These are phyloP conservation scores for Gymnothorax reevesii DNA, from an alignment of 2,797 vertebrate species.

Conservation along the genomic window DNA sequence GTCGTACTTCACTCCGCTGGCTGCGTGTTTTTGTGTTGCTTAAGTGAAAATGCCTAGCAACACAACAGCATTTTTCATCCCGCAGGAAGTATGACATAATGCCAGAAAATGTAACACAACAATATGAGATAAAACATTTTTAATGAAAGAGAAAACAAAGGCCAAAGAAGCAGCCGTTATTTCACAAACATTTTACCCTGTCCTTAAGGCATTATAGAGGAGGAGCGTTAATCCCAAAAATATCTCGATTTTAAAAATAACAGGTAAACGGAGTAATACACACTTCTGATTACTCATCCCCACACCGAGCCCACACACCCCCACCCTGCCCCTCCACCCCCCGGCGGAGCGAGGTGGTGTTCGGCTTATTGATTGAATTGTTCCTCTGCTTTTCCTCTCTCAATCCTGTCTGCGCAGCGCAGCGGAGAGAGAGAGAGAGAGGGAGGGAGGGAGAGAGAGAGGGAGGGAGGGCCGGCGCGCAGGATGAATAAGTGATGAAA, in stretches of 20 bases:
- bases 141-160: background rate
- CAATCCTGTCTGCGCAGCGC: conserved; percentile 76
- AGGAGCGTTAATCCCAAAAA: background rate
- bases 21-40: background rate
- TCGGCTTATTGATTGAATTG: conserved; percentile 80
- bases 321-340: conserved; percentile 32
- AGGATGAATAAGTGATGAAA: conserved; percentile 82
- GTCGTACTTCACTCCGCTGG: background rate
- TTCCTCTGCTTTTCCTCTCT: conserved; percentile 77
- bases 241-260: background rate
- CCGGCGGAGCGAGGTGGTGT: conserved; percentile 51
- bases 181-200: background rate
- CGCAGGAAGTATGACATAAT: background rate
- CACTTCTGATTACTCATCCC: background rate
- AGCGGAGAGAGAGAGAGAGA: no score
- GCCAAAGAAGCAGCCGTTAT: background rate
- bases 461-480: conserved; percentile 57
- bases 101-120: background rate
- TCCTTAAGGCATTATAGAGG: background rate
- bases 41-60: background rate
- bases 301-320: conserved; percentile 14
- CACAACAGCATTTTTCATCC: background rate
- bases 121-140: background rate
- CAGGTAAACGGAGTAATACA: background rate
- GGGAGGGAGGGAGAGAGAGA: conserved; percentile 56